phyloP scores from a whole-genome alignment of 2,888 invertebrate genomes.

The Acrobasis suavella region DNA sequence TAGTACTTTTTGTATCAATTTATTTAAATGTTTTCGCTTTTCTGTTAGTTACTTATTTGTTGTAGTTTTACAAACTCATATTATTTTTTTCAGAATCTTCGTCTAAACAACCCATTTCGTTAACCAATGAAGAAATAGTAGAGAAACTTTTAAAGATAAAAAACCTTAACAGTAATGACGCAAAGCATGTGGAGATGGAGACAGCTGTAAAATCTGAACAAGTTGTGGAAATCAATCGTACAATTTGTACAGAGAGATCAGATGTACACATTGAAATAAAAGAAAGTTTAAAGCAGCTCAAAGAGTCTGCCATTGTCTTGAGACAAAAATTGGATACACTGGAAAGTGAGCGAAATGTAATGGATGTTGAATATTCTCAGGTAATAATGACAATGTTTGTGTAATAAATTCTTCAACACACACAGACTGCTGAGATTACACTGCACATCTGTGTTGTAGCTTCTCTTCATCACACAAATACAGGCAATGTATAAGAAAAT shows the following conservation, averaged over 20 bases:
- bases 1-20: too few species aligned
- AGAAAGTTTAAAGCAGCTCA: slow-evolving; percentile 66
- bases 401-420: too few species aligned
- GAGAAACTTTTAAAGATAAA: slow-evolving; percentile 27
- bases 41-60: too few species aligned
- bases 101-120: slow-evolving; percentile 24
- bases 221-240: not conserved
- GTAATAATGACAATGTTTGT: slow-evolving; percentile 36
- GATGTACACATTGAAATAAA: slow-evolving; percentile 42
- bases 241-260: slow-evolving; percentile 16
- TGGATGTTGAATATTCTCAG: slow-evolving; percentile 71
- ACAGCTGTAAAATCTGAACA: not conserved
- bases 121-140: slow-evolving; percentile 27
- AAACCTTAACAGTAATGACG: slow-evolving; percentile 27
- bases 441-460: too few species aligned
- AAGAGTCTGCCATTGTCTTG: slow-evolving; percentile 65
- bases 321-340: slow-evolving; percentile 67
- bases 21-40: too few species aligned
- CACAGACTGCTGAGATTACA: too few species aligned
- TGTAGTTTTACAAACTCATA: too few species aligned
- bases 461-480: too few species aligned
- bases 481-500: too few species aligned
- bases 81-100: slow-evolving; percentile 33
- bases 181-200: not conserved
- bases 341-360: slow-evolving; percentile 68